Percentiles rank a stretch among this genome's conserved stretches.
Evolutionary conservation across 2,797 vertebrate genomes (phyloP).

Genomic region (Steatocranus sp.): DNA sequence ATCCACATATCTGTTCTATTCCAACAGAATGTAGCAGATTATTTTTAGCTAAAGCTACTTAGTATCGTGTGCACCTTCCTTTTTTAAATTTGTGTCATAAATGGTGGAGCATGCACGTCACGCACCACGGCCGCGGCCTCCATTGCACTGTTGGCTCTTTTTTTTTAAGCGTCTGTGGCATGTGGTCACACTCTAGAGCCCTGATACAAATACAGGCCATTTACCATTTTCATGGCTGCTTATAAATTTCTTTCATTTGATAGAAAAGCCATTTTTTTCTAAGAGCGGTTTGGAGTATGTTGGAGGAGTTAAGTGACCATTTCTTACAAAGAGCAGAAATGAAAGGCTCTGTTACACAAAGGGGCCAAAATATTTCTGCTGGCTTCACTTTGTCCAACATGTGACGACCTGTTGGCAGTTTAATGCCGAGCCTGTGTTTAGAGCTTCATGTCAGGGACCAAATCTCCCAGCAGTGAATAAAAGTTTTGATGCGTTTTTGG

Average conservation of each 20-base stretch:
- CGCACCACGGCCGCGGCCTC: rapidly evolving
- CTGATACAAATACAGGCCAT: not conserved
- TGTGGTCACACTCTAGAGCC: no score
- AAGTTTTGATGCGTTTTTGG: not conserved
- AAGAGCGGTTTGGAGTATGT: rapidly evolving
- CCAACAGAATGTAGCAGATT: not conserved
- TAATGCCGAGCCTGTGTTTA: not conserved
- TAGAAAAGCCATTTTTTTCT: not conserved
- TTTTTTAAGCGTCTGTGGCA: not conserved
- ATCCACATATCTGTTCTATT: not conserved
- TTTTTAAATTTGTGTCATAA: not conserved
- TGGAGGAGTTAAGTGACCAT: rapidly evolving
- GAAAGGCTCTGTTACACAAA: not conserved
- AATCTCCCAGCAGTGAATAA: not conserved
- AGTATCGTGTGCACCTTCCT: rapidly evolving
- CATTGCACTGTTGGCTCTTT: not conserved
- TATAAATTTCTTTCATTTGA: not conserved
- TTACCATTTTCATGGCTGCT: not conserved
- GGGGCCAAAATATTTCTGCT: not conserved
- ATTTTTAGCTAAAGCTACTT: not conserved
- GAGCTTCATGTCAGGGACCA: not conserved
- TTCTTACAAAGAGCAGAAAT: not conserved
- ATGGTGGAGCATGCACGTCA: not conserved
- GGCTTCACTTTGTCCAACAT: not conserved
- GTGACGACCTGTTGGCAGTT: not conserved